A percentile compares a stretch with the other conserved stretches of the same genome.
Evolutionary conservation across 2,888 invertebrate genomes (phyloP).

Genomic region (Teleiodes luculella): DNA sequence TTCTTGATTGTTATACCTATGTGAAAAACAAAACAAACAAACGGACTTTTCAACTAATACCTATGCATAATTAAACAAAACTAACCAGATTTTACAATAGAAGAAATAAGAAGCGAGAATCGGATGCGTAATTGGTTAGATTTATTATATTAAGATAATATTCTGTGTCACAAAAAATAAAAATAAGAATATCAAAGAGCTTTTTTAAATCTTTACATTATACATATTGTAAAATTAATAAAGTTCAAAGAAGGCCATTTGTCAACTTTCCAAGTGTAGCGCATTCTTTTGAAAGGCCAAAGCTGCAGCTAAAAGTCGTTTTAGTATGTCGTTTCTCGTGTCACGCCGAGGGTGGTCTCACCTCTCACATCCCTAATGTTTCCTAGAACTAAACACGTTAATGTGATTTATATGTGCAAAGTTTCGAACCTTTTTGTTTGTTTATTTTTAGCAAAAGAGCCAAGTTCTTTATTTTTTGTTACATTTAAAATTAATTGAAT

Average conservation of each 20-base stretch:
- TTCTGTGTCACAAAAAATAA: too few species aligned
- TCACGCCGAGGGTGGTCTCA: background rate
- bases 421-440: background rate
- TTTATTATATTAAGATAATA: too few species aligned
- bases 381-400: background rate
- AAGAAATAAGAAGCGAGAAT: too few species aligned
- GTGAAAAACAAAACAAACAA: too few species aligned
- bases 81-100: too few species aligned
- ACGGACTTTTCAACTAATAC: too few species aligned
- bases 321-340: background rate
- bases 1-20: too few species aligned
- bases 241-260: background rate
- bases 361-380: background rate
- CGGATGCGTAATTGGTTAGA: too few species aligned
- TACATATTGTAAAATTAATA: background rate
- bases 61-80: too few species aligned
- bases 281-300: background rate
- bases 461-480: too few species aligned
- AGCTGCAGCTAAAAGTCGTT: background rate
- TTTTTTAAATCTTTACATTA: background rate
- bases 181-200: too few species aligned
- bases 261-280: background rate
- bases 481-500: background rate
- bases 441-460: background rate
- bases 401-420: constrained; percentile 1